Evolutionary conservation across 2,113 vertebrate genomes (phyloP), one percentile per base, ranked within the genome.

Genomic region (Marmota flaviventris): DNA sequence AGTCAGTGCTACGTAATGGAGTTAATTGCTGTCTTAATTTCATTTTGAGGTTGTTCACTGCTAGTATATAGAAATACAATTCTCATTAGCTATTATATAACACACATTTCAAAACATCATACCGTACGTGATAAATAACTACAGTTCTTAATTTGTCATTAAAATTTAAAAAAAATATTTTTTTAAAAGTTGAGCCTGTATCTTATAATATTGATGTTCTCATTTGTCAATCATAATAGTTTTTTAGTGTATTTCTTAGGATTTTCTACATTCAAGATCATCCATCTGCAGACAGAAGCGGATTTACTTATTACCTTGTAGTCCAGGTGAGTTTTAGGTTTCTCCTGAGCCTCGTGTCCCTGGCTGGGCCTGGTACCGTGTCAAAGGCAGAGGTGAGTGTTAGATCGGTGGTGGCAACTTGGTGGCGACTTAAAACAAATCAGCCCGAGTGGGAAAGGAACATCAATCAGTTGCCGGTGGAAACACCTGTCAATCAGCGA

Each of bases 321-420:
- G 39, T 4, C 42, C 11, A 11, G 29, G 14, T 17, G 56, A 17
- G 34, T 45, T 14, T 42, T 13, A 61, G 20, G 24, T 10, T 8
- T 53, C 37, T 88, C 27, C 16, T 3, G 39, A 73, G 73, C 13
- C 73, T n/a, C 9, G 3, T 10, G 1, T 39, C 13, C 32, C 73
- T 37, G 58, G 73, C 12, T 5, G 3, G 29, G 5, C 3, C 29
- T 1, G 11, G 7, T 12, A 14, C 58, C 5, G 0, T 17, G 72
- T 75, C 22, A 22, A 53, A 25, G 65, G 84, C 32, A 27, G 83
- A 11, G 8, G 45, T 45, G 45, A 45, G 45, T 45, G 45, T 45
- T 45, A 45, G 45, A 45, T 45, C 8, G 45, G 8, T 45, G 45
- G 8, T 45, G 45, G 45, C 45, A 8, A 45, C 45, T 45, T 45